phyloP scores from a whole-genome alignment of 2,113 vertebrate genomes.

The Pitta sordida region DNA sequence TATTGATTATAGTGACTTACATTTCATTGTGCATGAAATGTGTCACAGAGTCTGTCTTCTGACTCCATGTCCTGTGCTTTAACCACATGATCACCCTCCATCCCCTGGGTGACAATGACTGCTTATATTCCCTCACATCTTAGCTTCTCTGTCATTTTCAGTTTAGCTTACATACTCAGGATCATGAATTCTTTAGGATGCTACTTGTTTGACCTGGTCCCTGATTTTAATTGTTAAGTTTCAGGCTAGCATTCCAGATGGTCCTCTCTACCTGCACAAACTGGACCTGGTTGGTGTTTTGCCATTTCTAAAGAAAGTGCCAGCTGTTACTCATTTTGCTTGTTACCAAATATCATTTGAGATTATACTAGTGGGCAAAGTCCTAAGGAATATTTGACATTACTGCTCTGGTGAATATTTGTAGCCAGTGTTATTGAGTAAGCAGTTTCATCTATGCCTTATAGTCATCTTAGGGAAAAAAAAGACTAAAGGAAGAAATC shows the following conservation, averaged over 20 bases:
- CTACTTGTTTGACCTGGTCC: constrained; percentile 19
- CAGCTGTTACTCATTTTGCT: constrained; percentile 43
- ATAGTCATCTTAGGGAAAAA: neutral
- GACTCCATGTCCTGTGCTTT: neutral
- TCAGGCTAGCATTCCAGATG: constrained; percentile 36
- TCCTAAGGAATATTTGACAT: constrained; percentile 35
- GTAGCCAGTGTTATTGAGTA: neutral
- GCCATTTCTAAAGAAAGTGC: neutral
- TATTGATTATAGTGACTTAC: constrained; percentile 1
- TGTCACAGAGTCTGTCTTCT: neutral
- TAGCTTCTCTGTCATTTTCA: constrained; percentile 39
- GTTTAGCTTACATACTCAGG: constrained; percentile 28
- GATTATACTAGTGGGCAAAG: neutral
- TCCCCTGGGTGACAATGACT: neutral
- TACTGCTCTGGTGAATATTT: constrained; percentile 1
- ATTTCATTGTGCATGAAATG: neutral
- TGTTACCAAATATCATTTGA: neutral
- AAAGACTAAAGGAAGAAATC: neutral
- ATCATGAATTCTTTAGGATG: constrained; percentile 48
- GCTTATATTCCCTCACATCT: neutral
- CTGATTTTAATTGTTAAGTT: constrained; percentile 44
- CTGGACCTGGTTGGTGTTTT: neutral
- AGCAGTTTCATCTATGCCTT: neutral
- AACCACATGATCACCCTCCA: neutral
- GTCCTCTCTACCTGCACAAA: neutral